Evolutionary conservation across 2,888 invertebrate genomes (phyloP).

Genomic region (Teinopalpus imperialis): DNA sequence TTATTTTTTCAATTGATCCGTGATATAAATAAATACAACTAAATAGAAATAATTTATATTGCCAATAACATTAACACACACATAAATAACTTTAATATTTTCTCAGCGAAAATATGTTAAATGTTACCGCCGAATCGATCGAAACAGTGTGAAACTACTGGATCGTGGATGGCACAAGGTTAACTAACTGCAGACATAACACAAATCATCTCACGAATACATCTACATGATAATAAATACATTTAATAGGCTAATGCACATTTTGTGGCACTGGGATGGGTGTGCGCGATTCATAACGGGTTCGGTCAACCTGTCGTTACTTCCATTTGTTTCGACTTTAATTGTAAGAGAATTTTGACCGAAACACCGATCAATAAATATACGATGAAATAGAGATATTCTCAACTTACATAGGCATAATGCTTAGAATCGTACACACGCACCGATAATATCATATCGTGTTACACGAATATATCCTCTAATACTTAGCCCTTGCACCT

Average conservation of each 20-base stretch:
- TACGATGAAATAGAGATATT: no score
- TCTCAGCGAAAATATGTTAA: no score
- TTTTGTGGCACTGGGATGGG: background rate
- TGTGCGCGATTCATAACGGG: background rate
- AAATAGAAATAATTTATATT: conserved; percentile 7
- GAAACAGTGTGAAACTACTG: background rate
- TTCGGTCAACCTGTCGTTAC: no score
- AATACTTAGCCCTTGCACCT: background rate
- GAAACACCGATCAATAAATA: no score
- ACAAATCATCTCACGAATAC: background rate
- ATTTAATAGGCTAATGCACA: no score
- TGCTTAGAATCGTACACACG: conserved; percentile 1
- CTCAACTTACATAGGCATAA: no score
- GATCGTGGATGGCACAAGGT: conserved; percentile 14
- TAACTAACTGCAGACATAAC: background rate
- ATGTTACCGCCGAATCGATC: conserved; percentile 8
- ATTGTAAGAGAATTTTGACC: no score
- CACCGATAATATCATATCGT: conserved; percentile 11
- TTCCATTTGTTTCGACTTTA: no score
- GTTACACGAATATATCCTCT: background rate
- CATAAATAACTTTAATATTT: background rate
- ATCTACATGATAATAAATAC: no score
- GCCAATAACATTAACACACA: background rate
- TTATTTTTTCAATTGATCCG: background rate
- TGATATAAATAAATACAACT: conserved; percentile 8